Evolutionary conservation across 2,797 vertebrate genomes (phyloP), one percentile per base, ranked within the genome.

Genomic region (Microhierax caerulescens): DNA sequence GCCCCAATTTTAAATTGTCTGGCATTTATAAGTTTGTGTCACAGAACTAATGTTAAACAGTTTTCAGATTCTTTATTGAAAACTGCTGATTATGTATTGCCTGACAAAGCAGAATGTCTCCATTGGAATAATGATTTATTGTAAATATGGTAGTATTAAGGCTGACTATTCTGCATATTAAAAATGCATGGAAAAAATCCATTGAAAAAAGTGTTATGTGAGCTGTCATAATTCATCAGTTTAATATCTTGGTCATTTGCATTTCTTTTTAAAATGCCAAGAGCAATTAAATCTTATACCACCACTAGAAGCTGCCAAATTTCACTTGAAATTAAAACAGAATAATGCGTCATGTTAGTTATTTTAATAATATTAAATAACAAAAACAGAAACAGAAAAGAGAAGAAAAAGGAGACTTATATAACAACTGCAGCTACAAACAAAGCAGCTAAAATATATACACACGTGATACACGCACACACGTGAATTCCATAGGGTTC

Each of bases 241-340:
- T 96, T 88, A 86, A 82, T 90, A 74, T 41, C 63, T 88, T 90
- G 73, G 43, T 82, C 47, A 73, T 61, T 78, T 94, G 77, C 89
- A 69, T 69, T 96, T 94, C 80, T 93, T 92, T 97, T 93, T 43
- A 94, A 97, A 97, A 96, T 80, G 85, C 50, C 90, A 91, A 91
- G 76, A 53, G 15, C 54, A 86, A 95, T 93, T 93, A 96, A 95
- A 85, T 65, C 90, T 89, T 78, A 96, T 93, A 51, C 80, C 80
- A 87, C 86, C 43, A 36, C 60, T 13, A 77, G 78, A 64, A 91
- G 27, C 13, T 94, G 95, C 82, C 95, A 91, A 94, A 89, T 96
- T 96, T 96, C 79, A 67, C 43, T 93, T 85, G 51, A 95, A 96
- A 96, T 92, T 94, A 73, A 89, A 97, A 90, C 60, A 96, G 85